Conservation (phyloP, 2,797 vertebrate species). For the Tamandua tetradactyla region DNA sequence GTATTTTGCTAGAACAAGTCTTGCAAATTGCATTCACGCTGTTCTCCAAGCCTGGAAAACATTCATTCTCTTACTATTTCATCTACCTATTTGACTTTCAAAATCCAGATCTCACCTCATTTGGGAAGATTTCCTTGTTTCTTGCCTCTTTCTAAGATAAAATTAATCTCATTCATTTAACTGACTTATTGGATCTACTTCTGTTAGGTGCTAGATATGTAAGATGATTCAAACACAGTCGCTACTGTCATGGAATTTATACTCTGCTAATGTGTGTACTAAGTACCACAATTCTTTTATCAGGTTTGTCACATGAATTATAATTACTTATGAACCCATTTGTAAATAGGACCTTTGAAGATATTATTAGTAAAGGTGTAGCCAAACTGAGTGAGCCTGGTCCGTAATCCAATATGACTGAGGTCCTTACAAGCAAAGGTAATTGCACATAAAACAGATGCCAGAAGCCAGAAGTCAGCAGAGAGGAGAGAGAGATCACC, state of each 20-base stretch:
- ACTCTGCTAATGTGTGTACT: background rate
- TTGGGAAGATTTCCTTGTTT: background rate
- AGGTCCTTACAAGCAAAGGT: too few relatives aligned
- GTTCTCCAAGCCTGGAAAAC: background rate
- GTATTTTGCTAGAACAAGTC: background rate
- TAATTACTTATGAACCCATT: background rate
- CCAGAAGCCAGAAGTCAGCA: too few relatives aligned
- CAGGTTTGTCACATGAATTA: background rate
- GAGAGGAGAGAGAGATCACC: too few relatives aligned
- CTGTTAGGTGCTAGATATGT: background rate
- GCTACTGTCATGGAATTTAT: background rate
- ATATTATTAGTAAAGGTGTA: too few relatives aligned
- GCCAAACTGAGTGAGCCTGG: too few relatives aligned
- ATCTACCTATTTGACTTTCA: background rate
- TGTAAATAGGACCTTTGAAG: too few relatives aligned
- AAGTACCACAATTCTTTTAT: background rate
- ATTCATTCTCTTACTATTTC: background rate
- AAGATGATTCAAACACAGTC: background rate
- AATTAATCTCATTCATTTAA: constrained; percentile 41
- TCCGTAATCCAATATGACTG: too few relatives aligned
- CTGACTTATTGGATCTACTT: background rate
- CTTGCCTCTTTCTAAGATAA: constrained; percentile 23
- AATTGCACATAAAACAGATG: too few relatives aligned
- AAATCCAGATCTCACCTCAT: background rate
- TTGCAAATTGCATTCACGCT: background rate